Conservation (phyloP, 2,797 vertebrate genomes). For the Onychomys torridus region DNA sequence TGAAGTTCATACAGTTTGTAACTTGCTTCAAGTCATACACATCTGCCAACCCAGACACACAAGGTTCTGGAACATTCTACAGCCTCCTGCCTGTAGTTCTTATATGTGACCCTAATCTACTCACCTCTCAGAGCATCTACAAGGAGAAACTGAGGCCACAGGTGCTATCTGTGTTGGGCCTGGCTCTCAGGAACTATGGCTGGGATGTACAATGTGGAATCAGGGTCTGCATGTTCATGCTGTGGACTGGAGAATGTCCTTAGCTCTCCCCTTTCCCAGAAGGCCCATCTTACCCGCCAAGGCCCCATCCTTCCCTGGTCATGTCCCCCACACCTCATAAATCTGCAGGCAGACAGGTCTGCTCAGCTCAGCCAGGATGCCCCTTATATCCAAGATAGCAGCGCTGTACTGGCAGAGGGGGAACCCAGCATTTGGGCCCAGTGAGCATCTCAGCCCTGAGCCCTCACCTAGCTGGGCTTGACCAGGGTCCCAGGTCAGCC, state of each 20-base stretch:
- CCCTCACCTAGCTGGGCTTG: neutral
- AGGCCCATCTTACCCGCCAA: neutral
- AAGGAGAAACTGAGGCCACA: conserved; percentile 59
- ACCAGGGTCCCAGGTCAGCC: neutral
- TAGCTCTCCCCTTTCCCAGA: neutral
- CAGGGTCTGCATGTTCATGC: neutral
- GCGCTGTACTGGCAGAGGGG: neutral
- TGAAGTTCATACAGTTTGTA: neutral
- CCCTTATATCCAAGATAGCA: conserved; percentile 49
- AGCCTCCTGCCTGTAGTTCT: neutral
- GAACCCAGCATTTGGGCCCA: neutral
- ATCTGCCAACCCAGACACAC: conserved; percentile 16
- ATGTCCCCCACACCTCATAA: conserved; percentile 81
- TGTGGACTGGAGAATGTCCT: conserved; percentile 29
- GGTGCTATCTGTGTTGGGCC: neutral
- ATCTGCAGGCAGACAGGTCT: conserved; percentile 66
- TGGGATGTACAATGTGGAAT: neutral
- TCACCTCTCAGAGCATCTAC: neutral
- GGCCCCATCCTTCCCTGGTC: neutral
- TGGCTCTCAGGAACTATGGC: neutral
- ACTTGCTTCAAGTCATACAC: neutral
- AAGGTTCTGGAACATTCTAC: conserved; percentile 7
- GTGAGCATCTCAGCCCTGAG: neutral
- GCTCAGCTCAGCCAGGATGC: neutral
- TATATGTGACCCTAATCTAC: neutral